Conservation (phyloP, 2,888 invertebrate genomes). For the Aleiodes leptofemur region DNA sequence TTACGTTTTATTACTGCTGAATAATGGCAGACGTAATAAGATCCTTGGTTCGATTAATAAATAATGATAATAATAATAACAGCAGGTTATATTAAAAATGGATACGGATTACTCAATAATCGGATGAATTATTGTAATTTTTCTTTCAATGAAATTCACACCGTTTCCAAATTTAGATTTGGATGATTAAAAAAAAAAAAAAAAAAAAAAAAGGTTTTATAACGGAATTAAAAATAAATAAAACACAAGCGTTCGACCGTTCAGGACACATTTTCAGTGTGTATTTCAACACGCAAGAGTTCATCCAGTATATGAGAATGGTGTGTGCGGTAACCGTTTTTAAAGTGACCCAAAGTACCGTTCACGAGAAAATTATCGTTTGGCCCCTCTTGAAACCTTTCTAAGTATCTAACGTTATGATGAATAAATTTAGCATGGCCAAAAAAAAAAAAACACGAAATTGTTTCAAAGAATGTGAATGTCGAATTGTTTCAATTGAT, state of each 20-base stretch:
- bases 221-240: constrained; percentile 11
- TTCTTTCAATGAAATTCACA: neutral
- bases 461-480: neutral
- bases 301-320: constrained; percentile 9
- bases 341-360: constrained; percentile 37
- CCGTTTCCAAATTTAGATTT: no score
- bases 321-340: constrained; percentile 35
- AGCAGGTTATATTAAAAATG: no score
- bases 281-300: constrained; percentile 28
- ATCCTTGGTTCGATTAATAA: constrained; percentile 9
- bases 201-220: no score
- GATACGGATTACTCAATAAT: neutral
- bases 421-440: constrained; percentile 16
- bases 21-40: constrained; percentile 19
- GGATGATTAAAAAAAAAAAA: no score
- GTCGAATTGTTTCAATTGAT: neutral
- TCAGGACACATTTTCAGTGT: constrained; percentile 35
- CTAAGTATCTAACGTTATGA: constrained; percentile 33
- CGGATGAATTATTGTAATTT: neutral
- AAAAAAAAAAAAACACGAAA: no score
- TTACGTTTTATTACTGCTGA: constrained; percentile 27
- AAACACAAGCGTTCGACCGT: constrained; percentile 7
- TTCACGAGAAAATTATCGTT: constrained; percentile 12
- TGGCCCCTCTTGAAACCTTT: constrained; percentile 11
- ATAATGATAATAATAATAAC: neutral